Conservation (phyloP, 2,888 invertebrate species). For the Eretmocerus hayati region DNA sequence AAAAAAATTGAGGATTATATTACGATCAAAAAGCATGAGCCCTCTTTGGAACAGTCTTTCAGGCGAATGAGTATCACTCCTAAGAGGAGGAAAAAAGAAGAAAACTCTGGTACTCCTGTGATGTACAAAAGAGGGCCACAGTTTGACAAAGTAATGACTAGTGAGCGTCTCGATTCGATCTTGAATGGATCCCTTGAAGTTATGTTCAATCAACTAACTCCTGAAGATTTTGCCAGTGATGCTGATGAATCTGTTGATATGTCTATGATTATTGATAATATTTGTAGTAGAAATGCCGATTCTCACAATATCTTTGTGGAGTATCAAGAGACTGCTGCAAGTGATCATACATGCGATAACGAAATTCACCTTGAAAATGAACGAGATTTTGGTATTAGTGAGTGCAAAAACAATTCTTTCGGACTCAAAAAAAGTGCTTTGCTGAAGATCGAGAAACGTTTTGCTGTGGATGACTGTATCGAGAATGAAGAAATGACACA, state of each 20-base stretch:
- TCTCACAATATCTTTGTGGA: no score
- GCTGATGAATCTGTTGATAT: conserved; percentile 48
- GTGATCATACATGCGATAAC: not conserved
- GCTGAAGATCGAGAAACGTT: not conserved
- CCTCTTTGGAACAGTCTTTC: conserved; percentile 35
- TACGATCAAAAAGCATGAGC: not conserved
- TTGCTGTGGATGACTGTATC: not conserved
- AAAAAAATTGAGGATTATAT: conserved; percentile 16
- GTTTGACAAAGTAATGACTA: conserved; percentile 39
- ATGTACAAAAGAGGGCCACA: conserved; percentile 33
- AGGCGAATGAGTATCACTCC: conserved; percentile 35
- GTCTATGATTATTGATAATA: conserved; percentile 52
- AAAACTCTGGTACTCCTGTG: conserved; percentile 30
- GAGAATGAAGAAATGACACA: not conserved
- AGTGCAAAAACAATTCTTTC: no score
- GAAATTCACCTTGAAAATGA: not conserved
- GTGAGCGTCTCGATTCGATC: conserved; percentile 31
- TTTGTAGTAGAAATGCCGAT: conserved; percentile 37
- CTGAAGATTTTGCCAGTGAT: conserved; percentile 41
- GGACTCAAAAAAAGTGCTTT: no score
- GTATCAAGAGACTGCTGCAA: not conserved
- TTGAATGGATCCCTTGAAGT: conserved; percentile 43
- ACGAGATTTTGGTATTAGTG: no score
- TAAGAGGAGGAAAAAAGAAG: conserved; percentile 32
- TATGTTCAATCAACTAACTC: conserved; percentile 38